Base-by-base conservation (phyloP, 1,140 invertebrate genomes). In the Pseudomyrmex dendroicus region DNA sequence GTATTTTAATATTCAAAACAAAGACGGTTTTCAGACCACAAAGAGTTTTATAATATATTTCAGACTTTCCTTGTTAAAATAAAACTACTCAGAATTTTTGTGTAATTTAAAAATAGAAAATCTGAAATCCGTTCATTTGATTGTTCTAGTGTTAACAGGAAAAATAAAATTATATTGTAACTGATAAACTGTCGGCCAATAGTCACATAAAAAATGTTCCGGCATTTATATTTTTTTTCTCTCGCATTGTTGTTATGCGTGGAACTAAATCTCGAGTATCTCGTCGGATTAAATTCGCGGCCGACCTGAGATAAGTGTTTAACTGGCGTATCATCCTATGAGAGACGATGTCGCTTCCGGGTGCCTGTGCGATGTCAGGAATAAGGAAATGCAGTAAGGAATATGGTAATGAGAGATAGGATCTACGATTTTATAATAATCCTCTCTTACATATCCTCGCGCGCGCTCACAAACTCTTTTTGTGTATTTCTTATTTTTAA, bases 281-380 rank as follows among this genome's bases (percentile, higher is more conserved):
- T 22, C 35, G 50, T 46, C 13, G 35, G 22, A 84, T 87, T 57
- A 61, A 35, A 9, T 20, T 35, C 56, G 20, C 70, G 20, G 5
- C n/a, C 68, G 57, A 57, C 72, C n/a, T 3, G 25, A 67, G 76
- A 85, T 87, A 88, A 87, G n/a, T 54, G 70, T 84, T 70, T 56
- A 59, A 68, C 61, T 85, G 85, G 83, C 80, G 72, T 76, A 87
- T 88, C 86, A 82, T 52, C 61, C 64, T 15, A 44, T 50, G 67
- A 77, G 61, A 84, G 66, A 64, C 64, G 73, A 74, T 15, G 63
- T 61, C n/a, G 59, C 74, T 88, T 87, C 86, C 86, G 86, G 86
- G 77, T 88, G 80, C 77, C 67, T 74, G 61, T 63, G 86, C 73
- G 67, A 68, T 77, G 64, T 68, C 67, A 66, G 68, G 78, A 88